Conservation (phyloP, 30 jellyfish, hydroid and myxozoan species). For the Turritopsis dohrnii region DNA sequence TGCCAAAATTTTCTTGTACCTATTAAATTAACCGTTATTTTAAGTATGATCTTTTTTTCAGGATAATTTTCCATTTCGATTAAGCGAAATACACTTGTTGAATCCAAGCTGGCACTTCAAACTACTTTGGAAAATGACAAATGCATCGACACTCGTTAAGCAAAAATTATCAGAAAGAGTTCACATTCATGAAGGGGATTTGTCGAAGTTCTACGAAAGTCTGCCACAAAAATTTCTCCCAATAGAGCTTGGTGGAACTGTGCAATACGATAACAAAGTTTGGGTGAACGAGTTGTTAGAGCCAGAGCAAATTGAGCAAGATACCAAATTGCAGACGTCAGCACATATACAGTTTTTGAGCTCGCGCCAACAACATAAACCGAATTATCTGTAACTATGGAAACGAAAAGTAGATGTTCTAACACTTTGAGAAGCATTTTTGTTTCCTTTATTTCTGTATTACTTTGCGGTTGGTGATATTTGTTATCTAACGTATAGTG, state of each 20-base stretch:
- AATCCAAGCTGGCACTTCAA: constrained; percentile 97
- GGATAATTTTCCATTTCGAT: constrained; percentile 86
- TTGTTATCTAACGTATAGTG: no score
- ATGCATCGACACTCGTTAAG: constrained; percentile 54
- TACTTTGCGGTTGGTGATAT: no score
- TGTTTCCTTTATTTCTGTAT: no score
- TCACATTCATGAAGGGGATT: constrained; percentile 84
- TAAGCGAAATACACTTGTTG: constrained; percentile 76
- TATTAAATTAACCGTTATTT: not conserved
- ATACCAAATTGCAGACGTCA: constrained; percentile 31
- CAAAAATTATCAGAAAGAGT: constrained; percentile 62
- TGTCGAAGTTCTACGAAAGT: constrained; percentile 64
- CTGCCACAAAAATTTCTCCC: constrained; percentile 61
- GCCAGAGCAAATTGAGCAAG: constrained; percentile 65
- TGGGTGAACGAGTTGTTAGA: constrained; percentile 81
- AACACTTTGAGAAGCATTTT: no score
- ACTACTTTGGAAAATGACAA: constrained; percentile 79
- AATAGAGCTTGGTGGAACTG: constrained; percentile 77
- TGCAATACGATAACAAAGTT: constrained; percentile 61
- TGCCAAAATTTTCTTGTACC: no score
- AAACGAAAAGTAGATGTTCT: no score
- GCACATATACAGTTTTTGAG: constrained; percentile 33
- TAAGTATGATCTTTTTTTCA: constrained; percentile 15
- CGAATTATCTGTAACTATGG: not conserved
- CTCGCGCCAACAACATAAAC: not conserved